Evolutionary conservation across 2,888 invertebrate genomes (phyloP).

Genomic region (Tricholauxania praeusta): DNA sequence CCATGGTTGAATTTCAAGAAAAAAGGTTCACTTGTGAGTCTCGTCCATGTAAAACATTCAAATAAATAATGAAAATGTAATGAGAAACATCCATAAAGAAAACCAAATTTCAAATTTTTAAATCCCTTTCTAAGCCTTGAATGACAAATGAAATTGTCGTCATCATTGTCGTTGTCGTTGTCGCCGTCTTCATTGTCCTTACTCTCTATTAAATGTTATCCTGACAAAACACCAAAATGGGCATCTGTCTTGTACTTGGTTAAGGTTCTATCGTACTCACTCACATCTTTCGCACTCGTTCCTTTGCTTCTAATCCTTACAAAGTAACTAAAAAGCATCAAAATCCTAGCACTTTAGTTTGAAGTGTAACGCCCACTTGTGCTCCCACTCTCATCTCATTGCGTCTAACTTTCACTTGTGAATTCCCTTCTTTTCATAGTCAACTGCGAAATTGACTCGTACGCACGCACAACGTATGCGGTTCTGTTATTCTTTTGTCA

Average conservation of each 20-base stretch:
- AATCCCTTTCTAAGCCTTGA: constrained; percentile 63
- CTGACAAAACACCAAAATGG: too few species aligned
- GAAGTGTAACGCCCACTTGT: constrained; percentile 59
- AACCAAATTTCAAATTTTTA: constrained; percentile 55
- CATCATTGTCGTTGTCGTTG: constrained; percentile 39
- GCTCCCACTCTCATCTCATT: not conserved
- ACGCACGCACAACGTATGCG: constrained; percentile 27
- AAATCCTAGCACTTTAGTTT: constrained; percentile 60
- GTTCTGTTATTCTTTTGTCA: constrained; percentile 11
- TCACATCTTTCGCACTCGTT: not conserved
- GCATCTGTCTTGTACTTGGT: too few species aligned
- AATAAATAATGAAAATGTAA: constrained; percentile 66
- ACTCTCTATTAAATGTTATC: too few species aligned
- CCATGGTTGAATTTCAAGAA: constrained; percentile 7
- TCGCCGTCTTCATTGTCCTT: not conserved
- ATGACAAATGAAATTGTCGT: constrained; percentile 63
- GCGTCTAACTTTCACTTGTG: not conserved
- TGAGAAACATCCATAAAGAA: constrained; percentile 63
- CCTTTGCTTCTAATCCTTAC: constrained; percentile 38
- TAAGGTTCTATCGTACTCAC: too few species aligned
- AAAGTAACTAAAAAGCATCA: constrained; percentile 56
- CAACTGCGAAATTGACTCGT: not conserved
- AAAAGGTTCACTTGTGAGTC: constrained; percentile 18
- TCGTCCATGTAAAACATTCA: constrained; percentile 51
- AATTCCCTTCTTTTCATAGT: too few species aligned